These are phyloP conservation scores for Drosophila lacertosa DNA, from an alignment of 1,140 invertebrate species.

Conservation along the genomic window DNA sequence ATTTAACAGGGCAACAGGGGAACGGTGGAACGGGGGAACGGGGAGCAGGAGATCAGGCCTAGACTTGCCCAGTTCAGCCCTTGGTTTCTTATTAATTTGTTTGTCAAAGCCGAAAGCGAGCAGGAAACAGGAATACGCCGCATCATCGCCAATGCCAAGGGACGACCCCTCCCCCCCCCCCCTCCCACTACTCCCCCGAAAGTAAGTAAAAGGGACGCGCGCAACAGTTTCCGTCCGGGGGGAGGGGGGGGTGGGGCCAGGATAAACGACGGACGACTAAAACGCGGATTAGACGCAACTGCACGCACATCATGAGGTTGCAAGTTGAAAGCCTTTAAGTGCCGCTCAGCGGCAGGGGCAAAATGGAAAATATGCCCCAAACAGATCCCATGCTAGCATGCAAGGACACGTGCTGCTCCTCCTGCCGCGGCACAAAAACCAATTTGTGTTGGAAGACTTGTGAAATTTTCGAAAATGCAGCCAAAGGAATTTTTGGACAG, in stretches of 20 bases:
- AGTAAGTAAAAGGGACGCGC: constrained; percentile 1
- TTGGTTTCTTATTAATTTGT: constrained; percentile 75
- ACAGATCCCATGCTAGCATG: constrained; percentile 35
- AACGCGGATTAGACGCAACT: constrained; percentile 75
- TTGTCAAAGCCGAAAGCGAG: constrained; percentile 56
- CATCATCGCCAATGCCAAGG: constrained; percentile 52
- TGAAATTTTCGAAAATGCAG: background rate
- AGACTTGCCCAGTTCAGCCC: constrained; percentile 52
- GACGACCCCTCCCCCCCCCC: constrained; percentile 7
- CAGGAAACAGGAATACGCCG: constrained; percentile 60
- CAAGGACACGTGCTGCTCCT: constrained; percentile 42
- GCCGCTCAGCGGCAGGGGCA: background rate
- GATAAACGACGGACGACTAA: constrained; percentile 54
- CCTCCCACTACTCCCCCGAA: background rate
- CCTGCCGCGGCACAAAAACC: constrained; percentile 2
- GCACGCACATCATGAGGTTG: constrained; percentile 66
- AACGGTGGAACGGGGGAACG: constrained; percentile 4
- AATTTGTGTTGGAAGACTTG: background rate
- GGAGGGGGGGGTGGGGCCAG: background rate
- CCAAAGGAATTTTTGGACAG: constrained; percentile 7
- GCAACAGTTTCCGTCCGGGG: constrained; percentile 43
- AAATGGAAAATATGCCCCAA: background rate
- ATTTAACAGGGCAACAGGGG: no score
- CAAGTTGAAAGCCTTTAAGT: constrained; percentile 26
- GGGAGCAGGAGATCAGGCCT: background rate